Percentiles rank a stretch among this genome's conserved stretches.
Evolutionary conservation across 2,888 invertebrate species (phyloP).

Genomic region (Troilus luridus): DNA sequence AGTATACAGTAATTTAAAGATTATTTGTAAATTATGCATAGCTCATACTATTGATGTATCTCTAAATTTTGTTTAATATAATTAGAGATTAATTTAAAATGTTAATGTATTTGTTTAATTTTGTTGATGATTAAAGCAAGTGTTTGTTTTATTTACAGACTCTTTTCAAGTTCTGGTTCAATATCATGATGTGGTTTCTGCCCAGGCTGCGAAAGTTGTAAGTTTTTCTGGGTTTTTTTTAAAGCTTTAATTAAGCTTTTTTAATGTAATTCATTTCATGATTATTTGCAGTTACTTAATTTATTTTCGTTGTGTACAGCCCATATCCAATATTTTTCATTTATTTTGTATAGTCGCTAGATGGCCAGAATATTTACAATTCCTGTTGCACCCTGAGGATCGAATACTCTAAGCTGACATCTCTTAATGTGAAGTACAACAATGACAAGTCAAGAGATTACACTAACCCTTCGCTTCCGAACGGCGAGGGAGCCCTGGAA

Average conservation of each 20-base stretch:
- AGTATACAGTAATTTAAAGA: no score
- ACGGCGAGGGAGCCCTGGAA: constrained; percentile 83
- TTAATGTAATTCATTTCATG: background rate
- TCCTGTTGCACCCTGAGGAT: constrained; percentile 99
- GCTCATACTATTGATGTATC: no score
- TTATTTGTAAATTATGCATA: no score
- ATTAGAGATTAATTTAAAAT: no score
- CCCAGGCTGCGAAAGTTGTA: constrained; percentile 96
- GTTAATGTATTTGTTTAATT: background rate
- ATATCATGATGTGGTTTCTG: constrained; percentile 96
- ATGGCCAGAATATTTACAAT: constrained; percentile 99
- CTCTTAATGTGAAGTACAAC: constrained; percentile 99
- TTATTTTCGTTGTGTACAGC: background rate
- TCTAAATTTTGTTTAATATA: no score
- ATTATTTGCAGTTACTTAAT: background rate
- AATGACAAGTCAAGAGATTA: constrained; percentile 99
- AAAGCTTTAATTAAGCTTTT: background rate
- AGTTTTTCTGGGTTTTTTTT: constrained; percentile 72
- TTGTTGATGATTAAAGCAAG: background rate
- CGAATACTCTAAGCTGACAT: constrained; percentile 98
- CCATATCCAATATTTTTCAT: background rate
- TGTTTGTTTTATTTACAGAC: constrained; percentile 74
- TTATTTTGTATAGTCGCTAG: constrained; percentile 79
- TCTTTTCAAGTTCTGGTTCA: constrained; percentile 99
- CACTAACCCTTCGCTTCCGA: constrained; percentile 97